Conservation (phyloP, 2,113 vertebrate species). For the Urocynchramus pylzowi region DNA sequence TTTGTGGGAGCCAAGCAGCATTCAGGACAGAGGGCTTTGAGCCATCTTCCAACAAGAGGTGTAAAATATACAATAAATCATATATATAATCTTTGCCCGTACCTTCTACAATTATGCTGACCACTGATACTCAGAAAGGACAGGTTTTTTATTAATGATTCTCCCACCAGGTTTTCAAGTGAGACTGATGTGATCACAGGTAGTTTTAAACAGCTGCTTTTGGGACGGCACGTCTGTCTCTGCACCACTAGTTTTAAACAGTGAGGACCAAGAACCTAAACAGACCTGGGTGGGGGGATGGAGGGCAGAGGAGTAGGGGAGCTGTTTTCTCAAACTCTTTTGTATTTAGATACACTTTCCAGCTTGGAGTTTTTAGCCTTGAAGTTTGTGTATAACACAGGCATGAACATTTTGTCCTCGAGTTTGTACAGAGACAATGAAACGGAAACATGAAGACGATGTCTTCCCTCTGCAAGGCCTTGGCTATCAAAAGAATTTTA, state of each 20-base stretch:
- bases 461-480: neutral
- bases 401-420: neutral
- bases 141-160: neutral
- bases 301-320: too few species aligned
- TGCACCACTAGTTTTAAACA: neutral
- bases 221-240: neutral
- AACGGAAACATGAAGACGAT: neutral
- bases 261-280: neutral
- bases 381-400: neutral
- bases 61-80: neutral
- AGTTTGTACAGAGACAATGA: neutral
- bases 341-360: neutral
- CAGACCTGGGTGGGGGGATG: neutral
- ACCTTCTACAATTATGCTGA: neutral
- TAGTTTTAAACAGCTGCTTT: neutral
- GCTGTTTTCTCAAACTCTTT: neutral
- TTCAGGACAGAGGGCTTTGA: neutral
- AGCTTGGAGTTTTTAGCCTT: neutral
- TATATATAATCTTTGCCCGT: rapidly evolving
- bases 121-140: neutral
- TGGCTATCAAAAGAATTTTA: neutral
- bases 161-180: neutral
- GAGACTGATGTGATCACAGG: neutral
- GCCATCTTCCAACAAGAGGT: rapidly evolving
- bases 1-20: neutral